phyloP scores from a whole-genome alignment of 2,888 invertebrate species.

The Apocheima hispidaria region DNA sequence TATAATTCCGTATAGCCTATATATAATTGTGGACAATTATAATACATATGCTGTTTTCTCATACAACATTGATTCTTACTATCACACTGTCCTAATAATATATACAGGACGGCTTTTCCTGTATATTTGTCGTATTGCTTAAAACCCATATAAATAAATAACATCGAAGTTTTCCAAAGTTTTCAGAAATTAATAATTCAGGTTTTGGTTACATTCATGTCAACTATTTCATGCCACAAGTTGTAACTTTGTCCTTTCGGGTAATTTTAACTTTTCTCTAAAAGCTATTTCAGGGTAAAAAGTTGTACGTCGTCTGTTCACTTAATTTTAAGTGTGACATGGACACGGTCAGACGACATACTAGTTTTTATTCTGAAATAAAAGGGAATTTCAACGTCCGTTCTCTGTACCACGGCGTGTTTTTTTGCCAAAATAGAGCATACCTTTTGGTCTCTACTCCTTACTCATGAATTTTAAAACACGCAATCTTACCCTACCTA shows the following conservation, averaged over 20 bases:
- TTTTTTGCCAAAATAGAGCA: constrained; percentile 13
- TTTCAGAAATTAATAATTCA: too few relatives aligned
- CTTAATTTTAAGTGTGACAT: constrained; percentile 11
- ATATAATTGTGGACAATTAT: too few relatives aligned
- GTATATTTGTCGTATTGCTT: too few relatives aligned
- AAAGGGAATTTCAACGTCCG: constrained; percentile 32
- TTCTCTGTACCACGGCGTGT: constrained; percentile 15
- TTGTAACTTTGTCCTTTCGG: constrained; percentile 7
- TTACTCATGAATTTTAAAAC: constrained; percentile 43
- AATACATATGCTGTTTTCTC: too few relatives aligned
- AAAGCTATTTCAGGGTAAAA: constrained; percentile 17
- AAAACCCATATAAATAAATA: too few relatives aligned
- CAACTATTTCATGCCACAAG: too few relatives aligned
- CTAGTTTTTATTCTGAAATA: constrained; percentile 23
- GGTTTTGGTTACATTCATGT: background rate
- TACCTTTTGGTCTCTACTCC: constrained; percentile 38
- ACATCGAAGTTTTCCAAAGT: too few relatives aligned
- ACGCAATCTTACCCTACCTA: constrained; percentile 36
- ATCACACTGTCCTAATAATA: too few relatives aligned
- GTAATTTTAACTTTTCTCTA: constrained; percentile 14
- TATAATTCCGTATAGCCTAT: too few relatives aligned
- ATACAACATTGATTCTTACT: too few relatives aligned
- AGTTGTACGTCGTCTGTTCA: too few relatives aligned
- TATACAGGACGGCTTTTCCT: too few relatives aligned
- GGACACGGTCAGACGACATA: constrained; percentile 20